Evolutionary conservation across 2,797 vertebrate species (phyloP).

Genomic region (Premnoplex brunnescens): DNA sequence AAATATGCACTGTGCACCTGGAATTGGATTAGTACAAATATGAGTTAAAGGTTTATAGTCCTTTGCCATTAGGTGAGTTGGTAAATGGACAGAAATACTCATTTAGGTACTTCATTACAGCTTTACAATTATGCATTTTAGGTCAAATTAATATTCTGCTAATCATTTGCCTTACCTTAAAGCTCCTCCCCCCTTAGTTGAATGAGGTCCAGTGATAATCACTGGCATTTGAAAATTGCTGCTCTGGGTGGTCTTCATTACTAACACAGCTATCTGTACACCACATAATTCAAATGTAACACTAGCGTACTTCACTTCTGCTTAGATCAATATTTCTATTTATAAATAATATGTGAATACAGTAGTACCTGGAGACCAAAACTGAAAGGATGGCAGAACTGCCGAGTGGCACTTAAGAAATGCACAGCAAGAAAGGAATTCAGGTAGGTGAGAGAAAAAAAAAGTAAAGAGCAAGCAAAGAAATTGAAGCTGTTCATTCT

Average conservation of each 20-base stretch:
- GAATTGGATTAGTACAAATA: conserved; percentile 47
- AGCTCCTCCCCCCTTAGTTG: neutral
- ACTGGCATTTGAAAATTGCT: neutral
- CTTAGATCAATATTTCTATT: neutral
- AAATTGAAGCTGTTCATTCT: neutral
- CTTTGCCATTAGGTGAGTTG: neutral
- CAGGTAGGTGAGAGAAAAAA: neutral
- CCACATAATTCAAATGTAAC: neutral
- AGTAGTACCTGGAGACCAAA: neutral
- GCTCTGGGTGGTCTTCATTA: neutral
- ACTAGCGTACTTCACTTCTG: neutral
- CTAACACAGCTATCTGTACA: neutral
- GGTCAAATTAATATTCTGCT: neutral
- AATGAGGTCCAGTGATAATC: neutral
- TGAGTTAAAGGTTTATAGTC: neutral
- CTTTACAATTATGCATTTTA: neutral
- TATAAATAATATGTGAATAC: neutral
- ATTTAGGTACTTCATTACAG: neutral
- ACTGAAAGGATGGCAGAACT: neutral
- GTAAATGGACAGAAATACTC: neutral
- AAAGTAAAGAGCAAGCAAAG: neutral
- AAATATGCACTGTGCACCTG: conserved; percentile 41
- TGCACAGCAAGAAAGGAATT: neutral
- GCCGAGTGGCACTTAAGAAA: neutral
- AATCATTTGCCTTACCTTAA: neutral